Evolutionary conservation across 2,888 invertebrate species (phyloP).

Genomic region (Slavum lentiscoides): DNA sequence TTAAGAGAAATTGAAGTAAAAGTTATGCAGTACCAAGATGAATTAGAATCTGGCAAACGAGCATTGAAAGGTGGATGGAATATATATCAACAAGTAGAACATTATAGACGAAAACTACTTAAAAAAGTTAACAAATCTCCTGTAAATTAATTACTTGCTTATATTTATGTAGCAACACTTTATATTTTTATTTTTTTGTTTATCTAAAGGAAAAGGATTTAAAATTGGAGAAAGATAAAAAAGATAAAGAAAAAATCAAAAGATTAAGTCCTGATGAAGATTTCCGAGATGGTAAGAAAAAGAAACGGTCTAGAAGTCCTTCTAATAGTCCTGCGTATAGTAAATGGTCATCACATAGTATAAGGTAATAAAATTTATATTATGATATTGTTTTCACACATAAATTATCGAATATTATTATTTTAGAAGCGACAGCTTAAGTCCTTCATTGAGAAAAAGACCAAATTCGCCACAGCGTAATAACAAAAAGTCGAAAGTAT

Average conservation of each 20-base stretch:
- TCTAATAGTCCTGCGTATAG: slow-evolving; percentile 49
- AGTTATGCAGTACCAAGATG: slow-evolving; percentile 94
- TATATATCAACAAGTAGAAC: slow-evolving; percentile 81
- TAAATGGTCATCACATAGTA: slow-evolving; percentile 52
- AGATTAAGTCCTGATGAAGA: slow-evolving; percentile 49
- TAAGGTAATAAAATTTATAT: slow-evolving; percentile 15
- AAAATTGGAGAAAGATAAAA: slow-evolving; percentile 49
- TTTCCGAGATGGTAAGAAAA: slow-evolving; percentile 40
- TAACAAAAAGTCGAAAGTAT: slow-evolving; percentile 55
- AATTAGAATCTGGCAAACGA: slow-evolving; percentile 83
- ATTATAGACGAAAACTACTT: slow-evolving; percentile 85
- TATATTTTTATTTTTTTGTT: not conserved
- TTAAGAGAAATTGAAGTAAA: slow-evolving; percentile 93
- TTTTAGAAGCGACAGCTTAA: slow-evolving; percentile 47
- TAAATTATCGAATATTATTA: not conserved
- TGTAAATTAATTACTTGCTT: not conserved
- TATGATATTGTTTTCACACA: not conserved
- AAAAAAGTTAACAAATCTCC: slow-evolving; percentile 68
- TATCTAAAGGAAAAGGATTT: slow-evolving; percentile 39
- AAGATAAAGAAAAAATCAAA: slow-evolving; percentile 46
- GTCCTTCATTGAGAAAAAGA: slow-evolving; percentile 53
- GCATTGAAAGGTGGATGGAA: slow-evolving; percentile 74
- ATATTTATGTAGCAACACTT: not conserved
- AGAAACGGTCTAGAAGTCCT: slow-evolving; percentile 45
- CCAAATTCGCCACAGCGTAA: slow-evolving; percentile 58